Percentiles rank a stretch among this genome's conserved stretches.
Conservation (phyloP, 2,888 invertebrate species). For the Microplitis manilae region DNA sequence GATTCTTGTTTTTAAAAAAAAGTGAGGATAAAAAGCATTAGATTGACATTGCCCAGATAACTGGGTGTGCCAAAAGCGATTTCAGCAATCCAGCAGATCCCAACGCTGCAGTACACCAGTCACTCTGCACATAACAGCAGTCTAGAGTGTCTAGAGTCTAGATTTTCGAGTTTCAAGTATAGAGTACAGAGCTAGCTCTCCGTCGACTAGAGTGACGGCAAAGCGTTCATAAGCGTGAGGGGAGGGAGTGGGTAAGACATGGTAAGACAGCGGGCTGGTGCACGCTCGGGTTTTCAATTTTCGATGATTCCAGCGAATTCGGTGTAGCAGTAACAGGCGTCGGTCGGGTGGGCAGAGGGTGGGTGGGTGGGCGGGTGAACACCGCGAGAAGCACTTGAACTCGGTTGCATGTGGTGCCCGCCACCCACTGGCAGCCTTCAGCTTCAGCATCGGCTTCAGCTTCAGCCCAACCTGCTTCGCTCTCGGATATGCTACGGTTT, state of each 20-base stretch:
- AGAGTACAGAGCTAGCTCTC: background rate
- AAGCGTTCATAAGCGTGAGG: background rate
- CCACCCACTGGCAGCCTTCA: slow-evolving; percentile 22
- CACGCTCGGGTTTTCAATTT: slow-evolving; percentile 67
- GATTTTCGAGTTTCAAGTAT: background rate
- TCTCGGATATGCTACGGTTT: slow-evolving; percentile 47
- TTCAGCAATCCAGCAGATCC: background rate
- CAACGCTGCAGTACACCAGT: background rate
- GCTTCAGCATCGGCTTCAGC: background rate
- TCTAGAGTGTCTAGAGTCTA: background rate
- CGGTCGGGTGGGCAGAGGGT: background rate
- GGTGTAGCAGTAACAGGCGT: slow-evolving; percentile 48
- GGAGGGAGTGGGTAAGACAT: background rate
- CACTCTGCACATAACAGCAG: background rate
- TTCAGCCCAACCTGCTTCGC: slow-evolving; percentile 49
- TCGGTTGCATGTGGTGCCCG: slow-evolving; percentile 41
- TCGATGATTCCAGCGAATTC: slow-evolving; percentile 71
- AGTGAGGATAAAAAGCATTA: background rate
- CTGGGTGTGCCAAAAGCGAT: background rate
- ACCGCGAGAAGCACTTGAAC: slow-evolving; percentile 35
- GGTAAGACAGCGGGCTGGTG: slow-evolving; percentile 4
- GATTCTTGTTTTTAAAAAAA: too few species aligned
- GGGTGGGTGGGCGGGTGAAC: slow-evolving; percentile 45
- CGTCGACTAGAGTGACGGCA: background rate
- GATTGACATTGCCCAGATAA: slow-evolving; percentile 17